Conservation (phyloP, 2,113 vertebrate species). For the Pavo muticus region DNA sequence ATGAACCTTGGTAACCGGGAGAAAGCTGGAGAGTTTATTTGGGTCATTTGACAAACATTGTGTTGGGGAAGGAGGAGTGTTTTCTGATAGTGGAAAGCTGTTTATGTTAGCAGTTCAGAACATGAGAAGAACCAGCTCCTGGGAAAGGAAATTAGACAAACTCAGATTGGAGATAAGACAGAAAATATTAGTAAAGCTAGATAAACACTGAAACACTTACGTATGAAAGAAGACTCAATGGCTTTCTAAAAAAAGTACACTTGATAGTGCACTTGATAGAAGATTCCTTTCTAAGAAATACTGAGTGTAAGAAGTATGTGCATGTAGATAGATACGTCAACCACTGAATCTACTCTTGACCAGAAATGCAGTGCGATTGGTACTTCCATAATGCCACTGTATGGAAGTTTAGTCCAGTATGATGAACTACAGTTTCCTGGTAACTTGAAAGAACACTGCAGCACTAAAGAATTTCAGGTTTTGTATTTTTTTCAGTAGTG, state of each 20-base stretch:
- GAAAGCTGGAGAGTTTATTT: not conserved
- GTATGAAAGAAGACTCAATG: not conserved
- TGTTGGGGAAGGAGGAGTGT: not conserved
- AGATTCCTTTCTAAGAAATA: not conserved
- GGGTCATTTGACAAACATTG: not conserved
- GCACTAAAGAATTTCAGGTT: not conserved
- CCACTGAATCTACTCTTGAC: not conserved
- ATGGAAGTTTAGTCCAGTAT: not conserved
- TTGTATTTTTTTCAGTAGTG: slow-evolving; percentile 1
- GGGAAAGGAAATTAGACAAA: not conserved
- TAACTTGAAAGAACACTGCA: not conserved
- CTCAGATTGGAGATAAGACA: not conserved
- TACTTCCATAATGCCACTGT: not conserved
- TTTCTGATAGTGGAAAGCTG: not conserved
- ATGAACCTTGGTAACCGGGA: not conserved
- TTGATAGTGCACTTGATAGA: not conserved
- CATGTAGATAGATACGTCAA: not conserved
- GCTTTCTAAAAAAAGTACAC: not conserved
- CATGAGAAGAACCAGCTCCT: not conserved
- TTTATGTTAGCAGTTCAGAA: not conserved
- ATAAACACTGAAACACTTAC: not conserved
- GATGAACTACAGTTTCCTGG: not conserved
- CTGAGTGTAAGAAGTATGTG: not conserved
- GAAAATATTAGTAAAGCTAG: not conserved
- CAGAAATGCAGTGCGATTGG: not conserved